A percentile compares a stretch with the other conserved stretches of the same genome.
phyloP scores from a whole-genome alignment of 1,140 invertebrate species.

The Calliopsis andreniformis region DNA sequence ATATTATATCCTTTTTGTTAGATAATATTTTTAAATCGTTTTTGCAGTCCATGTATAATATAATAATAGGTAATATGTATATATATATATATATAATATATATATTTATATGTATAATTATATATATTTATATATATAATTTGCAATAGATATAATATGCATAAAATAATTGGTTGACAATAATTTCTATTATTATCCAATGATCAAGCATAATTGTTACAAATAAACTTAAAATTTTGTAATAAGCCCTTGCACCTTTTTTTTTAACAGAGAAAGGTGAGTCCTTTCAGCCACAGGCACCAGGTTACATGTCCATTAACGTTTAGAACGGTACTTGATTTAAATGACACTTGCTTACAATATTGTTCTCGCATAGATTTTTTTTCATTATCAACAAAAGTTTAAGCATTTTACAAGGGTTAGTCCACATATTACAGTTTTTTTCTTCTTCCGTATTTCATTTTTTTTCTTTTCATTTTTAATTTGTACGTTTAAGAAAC shows the following conservation, averaged over 20 bases:
- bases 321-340: constrained; percentile 75
- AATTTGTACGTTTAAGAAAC: constrained; percentile 78
- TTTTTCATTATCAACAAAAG: constrained; percentile 79
- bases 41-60: constrained; percentile 69
- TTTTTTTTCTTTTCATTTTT: constrained; percentile 58
- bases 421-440: constrained; percentile 74
- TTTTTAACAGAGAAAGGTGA: constrained; percentile 70
- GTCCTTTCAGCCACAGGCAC: constrained; percentile 75
- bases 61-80: constrained; percentile 67
- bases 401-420: constrained; percentile 79
- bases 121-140: constrained; percentile 58
- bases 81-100: constrained; percentile 43
- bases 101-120: constrained; percentile 56
- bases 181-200: constrained; percentile 70
- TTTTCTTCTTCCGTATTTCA: constrained; percentile 58
- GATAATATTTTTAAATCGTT: constrained; percentile 65
- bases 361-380: constrained; percentile 79
- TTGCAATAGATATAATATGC: constrained; percentile 67
- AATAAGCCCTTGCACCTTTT: constrained; percentile 68
- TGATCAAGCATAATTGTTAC: constrained; percentile 66
- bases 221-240: constrained; percentile 70
- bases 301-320: constrained; percentile 75
- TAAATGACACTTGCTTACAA: constrained; percentile 76
- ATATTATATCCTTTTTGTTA: constrained; percentile 64
- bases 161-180: constrained; percentile 70